These are phyloP conservation scores for Sarcophaga peregrina DNA, from an alignment of 1,140 invertebrate genomes.

Conservation along the genomic window DNA sequence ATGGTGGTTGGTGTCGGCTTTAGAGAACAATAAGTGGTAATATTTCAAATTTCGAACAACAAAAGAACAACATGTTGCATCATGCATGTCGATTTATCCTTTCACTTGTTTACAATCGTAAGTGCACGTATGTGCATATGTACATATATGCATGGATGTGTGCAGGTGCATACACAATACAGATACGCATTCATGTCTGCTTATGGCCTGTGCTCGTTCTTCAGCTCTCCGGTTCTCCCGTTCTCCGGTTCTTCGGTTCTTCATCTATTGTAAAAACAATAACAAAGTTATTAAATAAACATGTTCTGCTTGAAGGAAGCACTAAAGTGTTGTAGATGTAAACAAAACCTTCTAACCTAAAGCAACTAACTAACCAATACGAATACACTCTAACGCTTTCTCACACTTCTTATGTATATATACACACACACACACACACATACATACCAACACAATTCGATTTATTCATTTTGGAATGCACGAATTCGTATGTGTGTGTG, in stretches of 20 bases:
- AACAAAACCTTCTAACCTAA: conserved; percentile 20
- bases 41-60: background rate
- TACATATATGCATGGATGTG: background rate
- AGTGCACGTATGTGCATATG: background rate
- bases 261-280: background rate
- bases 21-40: background rate
- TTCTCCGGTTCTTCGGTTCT: too few relatives aligned
- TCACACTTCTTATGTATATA: too few relatives aligned
- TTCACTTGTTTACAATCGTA: background rate
- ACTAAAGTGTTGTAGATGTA: conserved; percentile 24
- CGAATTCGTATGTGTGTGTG: background rate
- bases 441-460: too few relatives aligned
- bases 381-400: background rate
- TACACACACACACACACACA: too few relatives aligned
- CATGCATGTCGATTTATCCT: background rate
- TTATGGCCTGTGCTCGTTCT: background rate
- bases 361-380: background rate
- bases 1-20: background rate
- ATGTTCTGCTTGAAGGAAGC: conserved; percentile 5
- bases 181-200: background rate
- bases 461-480: too few relatives aligned
- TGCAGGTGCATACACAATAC: background rate
- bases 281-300: conserved; percentile 19
- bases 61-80: conserved; percentile 6
- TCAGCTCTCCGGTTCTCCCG: too few relatives aligned